Evolutionary conservation across 2,888 invertebrate genomes (phyloP).

Genomic region (Sceliomorpha sp.): DNA sequence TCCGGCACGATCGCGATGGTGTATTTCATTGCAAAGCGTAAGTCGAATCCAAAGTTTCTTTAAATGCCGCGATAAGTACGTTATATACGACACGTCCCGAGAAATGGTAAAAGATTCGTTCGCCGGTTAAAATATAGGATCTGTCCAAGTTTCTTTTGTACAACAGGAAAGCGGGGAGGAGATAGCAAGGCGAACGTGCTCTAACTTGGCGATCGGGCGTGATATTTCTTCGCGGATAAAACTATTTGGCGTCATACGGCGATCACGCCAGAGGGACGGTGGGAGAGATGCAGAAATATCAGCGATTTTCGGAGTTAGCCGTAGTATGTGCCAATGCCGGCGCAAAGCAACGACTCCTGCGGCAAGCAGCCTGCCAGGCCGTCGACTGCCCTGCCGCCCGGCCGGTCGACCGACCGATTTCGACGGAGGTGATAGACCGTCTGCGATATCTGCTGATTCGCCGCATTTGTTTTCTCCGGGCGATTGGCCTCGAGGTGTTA

Average conservation of each 20-base stretch:
- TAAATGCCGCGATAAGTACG: conserved; percentile 52
- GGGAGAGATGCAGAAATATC: conserved; percentile 53
- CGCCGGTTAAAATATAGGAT: conserved; percentile 37
- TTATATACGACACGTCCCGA: conserved; percentile 45
- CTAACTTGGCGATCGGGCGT: conserved; percentile 39
- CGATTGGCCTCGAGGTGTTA: conserved; percentile 55
- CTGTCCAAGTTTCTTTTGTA: conserved; percentile 43
- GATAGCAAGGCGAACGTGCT: conserved; percentile 44
- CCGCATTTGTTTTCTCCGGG: conserved; percentile 67
- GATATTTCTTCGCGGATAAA: conserved; percentile 37
- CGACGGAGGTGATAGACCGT: conserved; percentile 66
- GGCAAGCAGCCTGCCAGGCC: no score
- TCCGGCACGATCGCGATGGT: conserved; percentile 22
- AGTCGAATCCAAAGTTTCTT: conserved; percentile 43
- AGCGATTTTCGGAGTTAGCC: conserved; percentile 60
- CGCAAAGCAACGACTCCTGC: conserved; percentile 2
- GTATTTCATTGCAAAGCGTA: conserved; percentile 40
- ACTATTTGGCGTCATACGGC: conserved; percentile 30
- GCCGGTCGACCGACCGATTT: conserved; percentile 17
- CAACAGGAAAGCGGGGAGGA: conserved; percentile 23
- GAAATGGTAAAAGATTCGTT: conserved; percentile 42
- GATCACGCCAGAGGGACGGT: conserved; percentile 12
- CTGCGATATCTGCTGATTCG: conserved; percentile 58
- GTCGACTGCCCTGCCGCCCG: no score
- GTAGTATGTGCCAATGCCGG: conserved; percentile 63